phyloP scores from a whole-genome alignment of 2,113 vertebrate species.

The Mungos mungo region DNA sequence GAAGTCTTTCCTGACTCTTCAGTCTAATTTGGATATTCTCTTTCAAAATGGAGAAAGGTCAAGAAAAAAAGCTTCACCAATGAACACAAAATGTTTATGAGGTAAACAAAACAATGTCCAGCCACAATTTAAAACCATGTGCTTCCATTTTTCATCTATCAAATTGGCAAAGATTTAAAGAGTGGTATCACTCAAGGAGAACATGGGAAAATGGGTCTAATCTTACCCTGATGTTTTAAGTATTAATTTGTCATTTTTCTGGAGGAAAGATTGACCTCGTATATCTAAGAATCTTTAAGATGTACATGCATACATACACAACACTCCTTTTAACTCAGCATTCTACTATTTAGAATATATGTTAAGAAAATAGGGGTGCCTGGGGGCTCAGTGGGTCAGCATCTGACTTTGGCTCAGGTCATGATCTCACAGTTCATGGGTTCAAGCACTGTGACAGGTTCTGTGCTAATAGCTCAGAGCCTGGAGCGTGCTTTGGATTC shows the following conservation, averaged over 20 bases:
- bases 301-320: neutral
- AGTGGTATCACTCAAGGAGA: neutral
- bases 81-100: neutral
- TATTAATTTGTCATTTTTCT: neutral
- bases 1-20: neutral
- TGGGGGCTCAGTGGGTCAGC: too few relatives aligned
- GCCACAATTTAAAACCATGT: neutral
- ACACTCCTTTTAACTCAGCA: neutral
- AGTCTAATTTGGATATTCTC: neutral
- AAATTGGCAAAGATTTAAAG: conserved; percentile 22
- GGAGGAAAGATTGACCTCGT: neutral
- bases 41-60: neutral
- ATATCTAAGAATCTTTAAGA: neutral
- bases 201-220: neutral
- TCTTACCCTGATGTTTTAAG: neutral
- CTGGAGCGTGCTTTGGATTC: too few relatives aligned
- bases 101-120: conserved; percentile 13
- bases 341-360: neutral
- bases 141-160: neutral
- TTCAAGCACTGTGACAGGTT: too few relatives aligned
- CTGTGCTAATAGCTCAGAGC: too few relatives aligned
- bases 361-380: neutral
- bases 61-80: neutral
- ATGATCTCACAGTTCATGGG: too few relatives aligned
- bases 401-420: too few relatives aligned